These are phyloP conservation scores for Drosophila littoralis DNA, from an alignment of 1,140 invertebrate species.

Conservation along the genomic window DNA sequence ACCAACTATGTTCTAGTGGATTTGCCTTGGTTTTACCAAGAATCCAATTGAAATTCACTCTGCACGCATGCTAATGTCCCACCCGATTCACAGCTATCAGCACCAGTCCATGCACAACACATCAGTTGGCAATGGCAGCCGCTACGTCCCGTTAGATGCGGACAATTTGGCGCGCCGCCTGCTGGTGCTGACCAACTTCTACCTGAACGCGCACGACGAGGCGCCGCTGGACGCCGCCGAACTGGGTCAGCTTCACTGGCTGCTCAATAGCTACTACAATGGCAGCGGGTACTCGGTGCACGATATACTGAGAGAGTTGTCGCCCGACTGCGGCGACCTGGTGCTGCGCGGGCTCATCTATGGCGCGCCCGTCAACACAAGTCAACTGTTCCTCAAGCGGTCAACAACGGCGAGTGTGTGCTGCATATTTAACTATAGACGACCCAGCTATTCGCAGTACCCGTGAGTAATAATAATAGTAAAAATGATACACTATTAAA, in stretches of 20 bases:
- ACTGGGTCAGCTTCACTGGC: conserved; percentile 56
- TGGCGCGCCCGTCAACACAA: conserved; percentile 63
- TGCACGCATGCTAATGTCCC: conserved; percentile 75
- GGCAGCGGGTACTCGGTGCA: conserved; percentile 62
- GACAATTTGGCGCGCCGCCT: conserved; percentile 62
- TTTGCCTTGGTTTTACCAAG: conserved; percentile 70
- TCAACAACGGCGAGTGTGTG: conserved; percentile 73
- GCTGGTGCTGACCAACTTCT: conserved; percentile 64
- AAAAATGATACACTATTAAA: background rate
- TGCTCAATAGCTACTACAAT: conserved; percentile 66
- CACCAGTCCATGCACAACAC: conserved; percentile 47
- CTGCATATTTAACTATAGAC: conserved; percentile 78
- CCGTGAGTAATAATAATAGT: conserved; percentile 38
- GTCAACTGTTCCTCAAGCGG: conserved; percentile 64
- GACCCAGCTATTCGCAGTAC: conserved; percentile 59
- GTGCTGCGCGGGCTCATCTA: conserved; percentile 68
- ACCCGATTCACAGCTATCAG: conserved; percentile 53
- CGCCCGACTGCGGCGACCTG: conserved; percentile 71
- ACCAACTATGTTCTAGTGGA: background rate
- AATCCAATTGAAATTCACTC: conserved; percentile 86
- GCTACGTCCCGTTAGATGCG: conserved; percentile 33
- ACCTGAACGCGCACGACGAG: conserved; percentile 58
- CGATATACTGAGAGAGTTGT: conserved; percentile 65
- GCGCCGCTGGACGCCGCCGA: conserved; percentile 41
- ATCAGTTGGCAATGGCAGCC: background rate